Conservation (phyloP, 2,888 invertebrate genomes). For the Pammene fasciana region DNA sequence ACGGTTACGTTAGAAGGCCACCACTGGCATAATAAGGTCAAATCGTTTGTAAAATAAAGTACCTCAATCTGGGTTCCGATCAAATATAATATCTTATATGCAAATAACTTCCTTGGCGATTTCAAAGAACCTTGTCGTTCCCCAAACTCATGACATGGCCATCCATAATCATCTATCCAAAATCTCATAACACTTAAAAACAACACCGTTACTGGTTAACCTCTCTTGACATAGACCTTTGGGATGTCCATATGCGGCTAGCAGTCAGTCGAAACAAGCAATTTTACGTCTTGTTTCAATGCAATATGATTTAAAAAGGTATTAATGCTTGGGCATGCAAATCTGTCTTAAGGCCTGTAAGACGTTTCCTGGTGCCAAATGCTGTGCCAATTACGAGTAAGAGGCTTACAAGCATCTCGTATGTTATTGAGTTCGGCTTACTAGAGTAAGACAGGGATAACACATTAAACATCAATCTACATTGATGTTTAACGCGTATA, state of each 20-base stretch:
- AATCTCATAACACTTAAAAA: background rate
- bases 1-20: background rate
- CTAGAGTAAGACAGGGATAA: slow-evolving; percentile 22
- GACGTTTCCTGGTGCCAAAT: slow-evolving; percentile 56
- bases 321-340: slow-evolving; percentile 53
- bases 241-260: slow-evolving; percentile 23
- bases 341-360: slow-evolving; percentile 49
- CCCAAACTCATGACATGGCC: no score
- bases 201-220: background rate
- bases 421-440: slow-evolving; percentile 28
- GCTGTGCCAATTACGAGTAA: slow-evolving; percentile 44
- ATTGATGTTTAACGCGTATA: slow-evolving; percentile 1
- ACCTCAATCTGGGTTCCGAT: background rate
- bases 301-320: slow-evolving; percentile 28
- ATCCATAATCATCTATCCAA: background rate
- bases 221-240: slow-evolving; percentile 33
- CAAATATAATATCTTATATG: background rate
- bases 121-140: background rate
- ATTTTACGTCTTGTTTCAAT: background rate
- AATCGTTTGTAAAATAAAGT: no score
- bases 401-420: slow-evolving; percentile 28
- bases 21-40: background rate
- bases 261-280: background rate
- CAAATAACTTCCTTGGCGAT: slow-evolving; percentile 12
- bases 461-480: slow-evolving; percentile 4